Conservation (phyloP, 2,113 vertebrate species). For the Leucoraja erinaceus region DNA sequence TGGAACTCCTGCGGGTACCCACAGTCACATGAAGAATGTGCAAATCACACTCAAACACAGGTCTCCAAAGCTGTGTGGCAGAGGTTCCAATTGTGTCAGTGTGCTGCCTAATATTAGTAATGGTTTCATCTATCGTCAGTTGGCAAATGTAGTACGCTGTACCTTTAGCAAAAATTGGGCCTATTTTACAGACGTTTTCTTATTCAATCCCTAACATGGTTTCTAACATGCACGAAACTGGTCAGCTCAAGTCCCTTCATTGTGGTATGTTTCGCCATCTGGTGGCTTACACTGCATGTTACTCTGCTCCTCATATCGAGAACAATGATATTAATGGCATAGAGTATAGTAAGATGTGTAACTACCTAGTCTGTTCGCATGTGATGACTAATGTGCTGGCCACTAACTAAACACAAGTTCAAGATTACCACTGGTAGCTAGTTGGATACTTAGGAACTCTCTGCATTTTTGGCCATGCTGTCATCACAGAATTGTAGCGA, state of each 20-base stretch:
- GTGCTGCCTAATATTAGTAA: too few relatives aligned
- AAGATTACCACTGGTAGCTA: not conserved
- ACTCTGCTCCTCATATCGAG: not conserved
- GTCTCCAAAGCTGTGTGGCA: too few relatives aligned
- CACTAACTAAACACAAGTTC: not conserved
- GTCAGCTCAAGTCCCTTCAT: not conserved
- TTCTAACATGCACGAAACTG: not conserved
- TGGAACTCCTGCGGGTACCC: too few relatives aligned
- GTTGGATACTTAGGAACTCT: not conserved
- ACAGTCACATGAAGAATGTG: too few relatives aligned
- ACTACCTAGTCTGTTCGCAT: not conserved
- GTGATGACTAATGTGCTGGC: not conserved
- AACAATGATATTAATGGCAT: not conserved
- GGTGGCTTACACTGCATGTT: not conserved
- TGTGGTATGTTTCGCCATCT: constrained; percentile 7
- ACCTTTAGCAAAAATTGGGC: not conserved
- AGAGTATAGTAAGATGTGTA: not conserved
- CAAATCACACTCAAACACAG: too few relatives aligned
- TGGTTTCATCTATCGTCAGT: not conserved
- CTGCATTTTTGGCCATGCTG: too few relatives aligned
- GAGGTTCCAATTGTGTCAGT: too few relatives aligned
- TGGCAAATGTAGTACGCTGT: too few relatives aligned
- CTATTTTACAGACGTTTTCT: not conserved
- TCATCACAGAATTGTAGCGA: too few relatives aligned
- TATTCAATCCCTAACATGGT: not conserved